Evolutionary conservation across 1,140 invertebrate species (phyloP), one percentile per base, ranked within the genome.

Genomic region (Gonatopus flavifemur): DNA sequence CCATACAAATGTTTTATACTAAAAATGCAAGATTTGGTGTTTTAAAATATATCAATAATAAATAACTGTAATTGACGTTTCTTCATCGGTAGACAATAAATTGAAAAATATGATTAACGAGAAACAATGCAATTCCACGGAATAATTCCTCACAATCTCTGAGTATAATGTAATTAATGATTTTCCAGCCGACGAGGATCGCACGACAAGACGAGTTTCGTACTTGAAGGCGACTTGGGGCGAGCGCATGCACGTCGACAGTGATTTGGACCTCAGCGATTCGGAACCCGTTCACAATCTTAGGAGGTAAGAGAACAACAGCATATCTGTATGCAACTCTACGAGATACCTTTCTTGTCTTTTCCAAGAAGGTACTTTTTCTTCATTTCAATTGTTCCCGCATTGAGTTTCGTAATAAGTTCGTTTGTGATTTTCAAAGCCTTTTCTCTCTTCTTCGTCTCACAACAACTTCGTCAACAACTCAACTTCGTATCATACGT

Each of bases 161-260:
- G n/a, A n/a, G n/a, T n/a, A n/a, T n/a, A n/a, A n/a, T n/a, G n/a
- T n/a, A n/a, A n/a, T n/a, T n/a, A n/a, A n/a, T n/a, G n/a, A n/a
- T 19, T 0, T 72, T 72, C 80, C 79, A 77, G 81, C 78, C 75
- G 89, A 93, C 66, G 89, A 90, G 62, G 90, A 93, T 61, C 86
- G 91, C 52, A 84, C 89, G 12, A 90, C 89, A 66, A 82, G 93
- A 62, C 80, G 93, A 55, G 91, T 93, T 35, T 96, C 93, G 1
- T 96, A 96, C 75, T 77, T 96, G 52, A 91, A 92, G 78, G 94
- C 94, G 7, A 95, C 93, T 18, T 80, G 86, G 82, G 82, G 82
- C 32, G 86, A 87, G 59, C 78, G 86, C 41, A 80, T 86, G 69
- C 81, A 85, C 66, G 79, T 87, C 49, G 85, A 87, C 56, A 84